These are phyloP conservation scores for Megalops atlanticus DNA, from an alignment of 2,113 vertebrate species.

Conservation along the genomic window DNA sequence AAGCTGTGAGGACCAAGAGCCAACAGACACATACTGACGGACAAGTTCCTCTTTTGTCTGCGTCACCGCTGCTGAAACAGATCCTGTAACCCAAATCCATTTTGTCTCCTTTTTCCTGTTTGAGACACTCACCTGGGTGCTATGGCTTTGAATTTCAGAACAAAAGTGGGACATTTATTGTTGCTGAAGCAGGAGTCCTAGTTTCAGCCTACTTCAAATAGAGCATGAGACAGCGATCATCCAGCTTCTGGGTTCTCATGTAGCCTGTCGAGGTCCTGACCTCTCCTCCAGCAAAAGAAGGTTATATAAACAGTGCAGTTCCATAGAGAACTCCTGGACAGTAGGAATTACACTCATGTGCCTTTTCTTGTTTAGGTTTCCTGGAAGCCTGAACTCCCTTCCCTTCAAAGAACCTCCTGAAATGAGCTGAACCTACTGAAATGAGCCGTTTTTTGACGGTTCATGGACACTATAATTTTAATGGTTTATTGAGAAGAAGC, in stretches of 20 bases:
- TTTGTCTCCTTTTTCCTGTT: constrained; percentile 60
- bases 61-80: constrained; percentile 54
- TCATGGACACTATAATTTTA: too few species aligned
- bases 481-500: too few species aligned
- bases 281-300: constrained; percentile 16
- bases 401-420: too few species aligned
- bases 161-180: constrained; percentile 46
- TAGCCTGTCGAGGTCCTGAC: constrained; percentile 42
- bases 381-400: too few species aligned
- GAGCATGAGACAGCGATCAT: too few species aligned
- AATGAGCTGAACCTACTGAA: too few species aligned
- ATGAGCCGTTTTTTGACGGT: too few species aligned
- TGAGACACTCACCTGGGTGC: constrained; percentile 58
- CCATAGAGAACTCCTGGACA: too few species aligned
- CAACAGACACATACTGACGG: constrained; percentile 46
- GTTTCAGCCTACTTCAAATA: constrained; percentile 56
- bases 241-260: constrained; percentile 60
- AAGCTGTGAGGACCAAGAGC: constrained; percentile 47
- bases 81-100: constrained; percentile 65
- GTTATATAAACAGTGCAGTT: background rate
- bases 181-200: constrained; percentile 59
- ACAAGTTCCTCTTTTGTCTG: constrained; percentile 59
- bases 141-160: constrained; percentile 60
- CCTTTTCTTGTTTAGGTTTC: too few species aligned
- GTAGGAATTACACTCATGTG: too few species aligned